phyloP scores from a whole-genome alignment of 2,797 vertebrate genomes.

The Lemur catta region DNA sequence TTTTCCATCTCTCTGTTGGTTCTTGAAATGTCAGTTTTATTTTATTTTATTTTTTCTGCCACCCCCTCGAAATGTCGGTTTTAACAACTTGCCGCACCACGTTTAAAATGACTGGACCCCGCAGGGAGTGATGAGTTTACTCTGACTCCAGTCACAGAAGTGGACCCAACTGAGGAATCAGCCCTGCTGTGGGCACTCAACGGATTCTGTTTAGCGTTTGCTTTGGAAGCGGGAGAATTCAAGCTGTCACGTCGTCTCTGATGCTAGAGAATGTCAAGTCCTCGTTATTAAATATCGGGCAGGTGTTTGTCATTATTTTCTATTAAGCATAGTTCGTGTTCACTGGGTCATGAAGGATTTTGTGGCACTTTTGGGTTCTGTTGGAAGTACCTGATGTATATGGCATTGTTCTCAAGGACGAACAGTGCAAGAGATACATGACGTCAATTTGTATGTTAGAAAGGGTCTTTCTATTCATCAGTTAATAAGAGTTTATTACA shows the following conservation, averaged over 20 bases:
- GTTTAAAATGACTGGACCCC: background rate
- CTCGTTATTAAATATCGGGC: background rate
- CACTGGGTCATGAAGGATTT: too few relatives aligned
- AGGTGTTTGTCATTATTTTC: background rate
- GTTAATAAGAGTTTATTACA: background rate
- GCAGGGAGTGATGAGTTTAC: background rate
- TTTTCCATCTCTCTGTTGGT: background rate
- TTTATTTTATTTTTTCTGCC: too few relatives aligned
- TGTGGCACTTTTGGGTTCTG: background rate
- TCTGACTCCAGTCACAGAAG: rapidly evolving
- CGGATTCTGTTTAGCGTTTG: background rate
- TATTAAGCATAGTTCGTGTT: background rate
- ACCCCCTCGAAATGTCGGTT: background rate
- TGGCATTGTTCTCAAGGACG: background rate
- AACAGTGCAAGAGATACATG: background rate
- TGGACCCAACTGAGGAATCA: background rate
- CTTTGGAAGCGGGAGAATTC: background rate
- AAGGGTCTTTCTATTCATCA: background rate
- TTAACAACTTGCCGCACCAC: background rate
- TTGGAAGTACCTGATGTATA: background rate
- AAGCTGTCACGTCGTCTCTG: too few relatives aligned
- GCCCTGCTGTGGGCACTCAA: background rate
- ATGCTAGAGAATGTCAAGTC: background rate
- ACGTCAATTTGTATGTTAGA: background rate
- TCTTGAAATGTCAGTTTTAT: background rate